These are phyloP conservation scores for Campoletis sonorensis DNA, from an alignment of 1,140 invertebrate genomes.

Conservation along the genomic window DNA sequence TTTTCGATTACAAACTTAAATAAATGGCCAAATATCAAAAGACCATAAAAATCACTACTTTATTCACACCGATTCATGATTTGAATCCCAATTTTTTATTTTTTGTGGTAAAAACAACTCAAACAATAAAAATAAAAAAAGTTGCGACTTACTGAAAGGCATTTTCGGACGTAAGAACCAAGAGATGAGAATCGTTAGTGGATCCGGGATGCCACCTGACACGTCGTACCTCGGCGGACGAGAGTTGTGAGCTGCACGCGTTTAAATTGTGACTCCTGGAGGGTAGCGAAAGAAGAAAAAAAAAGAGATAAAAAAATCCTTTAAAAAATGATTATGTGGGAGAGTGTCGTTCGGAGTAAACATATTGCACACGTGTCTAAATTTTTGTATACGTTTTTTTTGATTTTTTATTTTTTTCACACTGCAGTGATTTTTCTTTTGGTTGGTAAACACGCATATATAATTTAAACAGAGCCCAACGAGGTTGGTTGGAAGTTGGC, in stretches of 20 bases:
- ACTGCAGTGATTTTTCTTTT: conserved; percentile 38
- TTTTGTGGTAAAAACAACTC: too few species aligned
- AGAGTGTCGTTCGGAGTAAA: not conserved
- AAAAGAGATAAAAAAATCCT: conserved; percentile 20
- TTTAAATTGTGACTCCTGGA: conserved; percentile 80
- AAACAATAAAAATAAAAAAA: conserved; percentile 12
- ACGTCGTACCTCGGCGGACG: conserved; percentile 80
- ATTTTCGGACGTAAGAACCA: conserved; percentile 90
- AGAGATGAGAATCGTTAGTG: conserved; percentile 83
- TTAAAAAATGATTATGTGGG: not conserved
- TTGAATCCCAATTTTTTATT: too few species aligned
- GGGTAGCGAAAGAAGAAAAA: conserved; percentile 52
- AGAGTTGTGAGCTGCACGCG: conserved; percentile 76
- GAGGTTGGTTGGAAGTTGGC: conserved; percentile 60
- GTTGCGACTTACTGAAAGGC: conserved; percentile 85
- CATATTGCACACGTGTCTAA: conserved; percentile 35
- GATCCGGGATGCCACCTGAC: conserved; percentile 91
- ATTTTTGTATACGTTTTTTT: too few species aligned
- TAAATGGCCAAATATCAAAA: too few species aligned
- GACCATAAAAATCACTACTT: too few species aligned
- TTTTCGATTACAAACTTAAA: too few species aligned
- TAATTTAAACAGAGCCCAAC: conserved; percentile 54
- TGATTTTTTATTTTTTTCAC: not conserved
- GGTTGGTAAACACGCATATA: conserved; percentile 51
- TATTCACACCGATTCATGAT: too few species aligned